Evolutionary conservation across 2,113 vertebrate genomes (phyloP).

Genomic region (Lathamus discolor): DNA sequence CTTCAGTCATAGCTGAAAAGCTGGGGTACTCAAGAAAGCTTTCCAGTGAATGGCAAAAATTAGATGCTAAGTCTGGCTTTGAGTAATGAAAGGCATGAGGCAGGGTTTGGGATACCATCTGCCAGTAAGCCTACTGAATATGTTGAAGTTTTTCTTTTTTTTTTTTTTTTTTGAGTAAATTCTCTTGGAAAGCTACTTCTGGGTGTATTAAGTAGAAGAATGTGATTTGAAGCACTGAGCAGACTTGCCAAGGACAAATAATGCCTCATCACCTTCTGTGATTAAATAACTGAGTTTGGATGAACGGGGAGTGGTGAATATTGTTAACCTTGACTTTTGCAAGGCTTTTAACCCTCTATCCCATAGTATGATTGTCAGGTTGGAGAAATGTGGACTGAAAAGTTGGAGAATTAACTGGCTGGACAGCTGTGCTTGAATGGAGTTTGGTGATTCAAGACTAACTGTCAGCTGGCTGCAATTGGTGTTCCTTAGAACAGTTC

Average conservation of each 20-base stretch:
- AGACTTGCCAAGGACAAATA: neutral
- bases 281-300: neutral
- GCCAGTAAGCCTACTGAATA: neutral
- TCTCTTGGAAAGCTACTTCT: neutral
- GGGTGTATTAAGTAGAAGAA: neutral
- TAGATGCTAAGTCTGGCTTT: neutral
- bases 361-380: neutral
- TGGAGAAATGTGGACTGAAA: neutral
- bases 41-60: neutral
- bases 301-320: neutral
- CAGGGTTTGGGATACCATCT: neutral
- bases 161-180: neutral
- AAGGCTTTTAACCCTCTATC: neutral
- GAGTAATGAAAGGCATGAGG: fast-evolving
- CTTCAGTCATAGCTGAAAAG: neutral
- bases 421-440: neutral
- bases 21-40: neutral
- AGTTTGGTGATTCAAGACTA: neutral
- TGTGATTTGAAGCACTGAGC: neutral
- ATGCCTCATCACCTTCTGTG: neutral
- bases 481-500: neutral
- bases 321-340: neutral
- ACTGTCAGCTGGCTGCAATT: neutral
- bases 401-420: neutral
- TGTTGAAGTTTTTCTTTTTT: neutral